A percentile compares a stretch with the other conserved stretches of the same genome.
phyloP scores from a whole-genome alignment of 2,797 vertebrate genomes.

The Synaphobranchus kaupii region DNA sequence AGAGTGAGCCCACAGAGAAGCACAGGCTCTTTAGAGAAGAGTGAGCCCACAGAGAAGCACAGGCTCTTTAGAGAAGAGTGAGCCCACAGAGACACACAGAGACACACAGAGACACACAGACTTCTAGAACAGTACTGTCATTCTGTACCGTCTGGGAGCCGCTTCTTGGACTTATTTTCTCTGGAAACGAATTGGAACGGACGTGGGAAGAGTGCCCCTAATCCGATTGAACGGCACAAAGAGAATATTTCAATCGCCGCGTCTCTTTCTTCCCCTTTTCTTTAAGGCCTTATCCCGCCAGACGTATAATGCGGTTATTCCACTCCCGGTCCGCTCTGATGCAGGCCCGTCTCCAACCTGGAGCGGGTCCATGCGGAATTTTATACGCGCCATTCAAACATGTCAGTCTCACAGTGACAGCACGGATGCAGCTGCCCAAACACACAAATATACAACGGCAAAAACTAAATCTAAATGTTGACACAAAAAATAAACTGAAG shows the following conservation, averaged over 20 bases:
- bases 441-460: not conserved
- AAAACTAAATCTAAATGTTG: not conserved
- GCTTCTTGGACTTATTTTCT: not conserved
- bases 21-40: too few relatives aligned
- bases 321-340: not conserved
- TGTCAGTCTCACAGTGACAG: not conserved
- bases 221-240: conserved; percentile 20
- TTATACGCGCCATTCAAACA: not conserved
- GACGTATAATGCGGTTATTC: conserved; percentile 23
- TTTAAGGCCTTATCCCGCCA: conserved; percentile 3
- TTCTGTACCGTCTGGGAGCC: not conserved
- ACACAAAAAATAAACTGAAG: not conserved
- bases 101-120: not conserved
- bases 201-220: not conserved
- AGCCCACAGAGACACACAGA: too few relatives aligned
- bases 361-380: not conserved
- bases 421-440: not conserved
- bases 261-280: not conserved
- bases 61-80: not conserved
- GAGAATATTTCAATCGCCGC: conserved; percentile 17
- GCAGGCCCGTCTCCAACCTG: not conserved
- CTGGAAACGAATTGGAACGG: not conserved
- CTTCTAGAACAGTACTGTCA: not conserved
- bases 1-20: too few relatives aligned
- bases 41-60: not conserved